Conservation (phyloP, 2,888 invertebrate genomes). For the Agrochola lychnidis region DNA sequence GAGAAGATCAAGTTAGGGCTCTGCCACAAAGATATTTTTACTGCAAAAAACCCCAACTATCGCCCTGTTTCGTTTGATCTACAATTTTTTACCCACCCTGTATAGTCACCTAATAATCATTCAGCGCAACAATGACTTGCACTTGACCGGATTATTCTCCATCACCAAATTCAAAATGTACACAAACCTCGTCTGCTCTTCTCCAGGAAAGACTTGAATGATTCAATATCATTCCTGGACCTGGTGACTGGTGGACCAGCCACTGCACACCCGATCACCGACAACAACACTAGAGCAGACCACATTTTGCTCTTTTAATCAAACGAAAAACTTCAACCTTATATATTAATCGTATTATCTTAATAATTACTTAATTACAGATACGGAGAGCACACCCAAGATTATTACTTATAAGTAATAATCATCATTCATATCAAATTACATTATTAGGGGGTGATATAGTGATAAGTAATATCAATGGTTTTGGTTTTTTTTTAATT, state of each 20-base stretch:
- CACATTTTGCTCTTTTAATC: slow-evolving; percentile 63
- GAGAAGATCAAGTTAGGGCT: too few species aligned
- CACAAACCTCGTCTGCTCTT: slow-evolving; percentile 71
- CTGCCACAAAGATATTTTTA: too few species aligned
- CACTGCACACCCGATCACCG: slow-evolving; percentile 66
- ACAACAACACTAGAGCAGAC: slow-evolving; percentile 60
- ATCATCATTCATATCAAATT: too few species aligned
- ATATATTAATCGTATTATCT: slow-evolving; percentile 46
- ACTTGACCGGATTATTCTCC: neutral
- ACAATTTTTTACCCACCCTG: too few species aligned
- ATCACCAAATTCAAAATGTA: neutral
- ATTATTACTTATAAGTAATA: slow-evolving; percentile 11
- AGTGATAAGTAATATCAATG: neutral
- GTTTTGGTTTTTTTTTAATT: neutral
- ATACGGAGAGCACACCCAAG: slow-evolving; percentile 25
- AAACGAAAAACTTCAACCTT: neutral
- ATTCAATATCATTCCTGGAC: slow-evolving; percentile 73
- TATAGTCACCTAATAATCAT: neutral
- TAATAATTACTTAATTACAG: slow-evolving; percentile 32
- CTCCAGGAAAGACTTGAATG: slow-evolving; percentile 73
- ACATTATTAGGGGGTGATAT: neutral
- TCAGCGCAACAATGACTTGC: neutral
- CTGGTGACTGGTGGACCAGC: slow-evolving; percentile 70
- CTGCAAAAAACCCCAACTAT: too few species aligned
- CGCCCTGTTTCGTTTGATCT: too few species aligned